Evolutionary conservation across 2,888 invertebrate genomes (phyloP).

Genomic region (Cephus pulcher): DNA sequence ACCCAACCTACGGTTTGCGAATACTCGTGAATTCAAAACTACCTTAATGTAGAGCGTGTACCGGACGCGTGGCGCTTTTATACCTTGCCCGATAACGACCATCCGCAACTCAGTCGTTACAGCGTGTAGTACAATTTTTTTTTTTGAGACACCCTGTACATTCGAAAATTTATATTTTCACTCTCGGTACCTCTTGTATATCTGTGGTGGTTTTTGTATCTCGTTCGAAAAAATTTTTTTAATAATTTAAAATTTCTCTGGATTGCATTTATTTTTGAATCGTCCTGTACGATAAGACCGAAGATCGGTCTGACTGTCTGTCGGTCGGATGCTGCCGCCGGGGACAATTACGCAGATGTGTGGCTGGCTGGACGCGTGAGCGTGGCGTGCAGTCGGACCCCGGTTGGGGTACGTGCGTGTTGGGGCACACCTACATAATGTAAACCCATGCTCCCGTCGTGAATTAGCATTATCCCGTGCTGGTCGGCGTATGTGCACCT

Average conservation of each 20-base stretch:
- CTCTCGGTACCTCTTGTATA: background rate
- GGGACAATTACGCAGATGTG: constrained; percentile 67
- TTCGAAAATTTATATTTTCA: background rate
- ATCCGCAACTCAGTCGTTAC: background rate
- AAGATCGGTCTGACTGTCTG: constrained; percentile 30
- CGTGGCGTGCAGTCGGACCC: constrained; percentile 42
- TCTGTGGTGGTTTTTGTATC: background rate
- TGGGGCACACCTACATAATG: constrained; percentile 38
- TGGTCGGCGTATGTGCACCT: constrained; percentile 30
- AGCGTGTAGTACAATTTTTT: background rate
- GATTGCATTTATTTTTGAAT: constrained; percentile 31
- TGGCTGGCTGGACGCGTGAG: constrained; percentile 50
- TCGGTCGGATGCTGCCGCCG: constrained; percentile 61
- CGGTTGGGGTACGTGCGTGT: constrained; percentile 19
- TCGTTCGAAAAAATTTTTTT: background rate
- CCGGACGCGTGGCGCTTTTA: background rate
- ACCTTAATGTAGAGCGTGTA: constrained; percentile 23
- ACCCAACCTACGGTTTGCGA: constrained; percentile 44
- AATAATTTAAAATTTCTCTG: background rate
- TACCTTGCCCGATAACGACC: background rate
- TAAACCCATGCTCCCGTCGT: constrained; percentile 40
- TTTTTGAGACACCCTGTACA: background rate
- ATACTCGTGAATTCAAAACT: constrained; percentile 47
- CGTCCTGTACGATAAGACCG: constrained; percentile 43
- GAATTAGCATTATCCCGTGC: constrained; percentile 50